Evolutionary conservation across 1,140 invertebrate genomes (phyloP).

Genomic region (Leptoteleia sp.): DNA sequence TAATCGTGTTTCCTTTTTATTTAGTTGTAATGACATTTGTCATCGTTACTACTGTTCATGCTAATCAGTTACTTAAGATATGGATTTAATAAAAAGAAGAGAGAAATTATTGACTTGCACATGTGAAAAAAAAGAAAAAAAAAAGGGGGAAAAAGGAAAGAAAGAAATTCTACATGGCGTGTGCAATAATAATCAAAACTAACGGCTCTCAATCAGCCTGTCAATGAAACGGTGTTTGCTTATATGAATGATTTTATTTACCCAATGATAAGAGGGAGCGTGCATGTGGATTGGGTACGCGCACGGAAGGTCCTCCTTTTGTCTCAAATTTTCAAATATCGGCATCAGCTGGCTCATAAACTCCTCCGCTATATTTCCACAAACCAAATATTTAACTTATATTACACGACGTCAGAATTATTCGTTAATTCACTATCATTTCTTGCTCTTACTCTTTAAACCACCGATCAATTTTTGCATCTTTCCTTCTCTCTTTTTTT

Average conservation of each 20-base stretch:
- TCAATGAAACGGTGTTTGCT: conserved; percentile 23
- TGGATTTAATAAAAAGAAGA: no score
- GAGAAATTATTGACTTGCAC: no score
- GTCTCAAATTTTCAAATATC: conserved; percentile 94
- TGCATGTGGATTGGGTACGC: conserved; percentile 92
- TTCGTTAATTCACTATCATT: conserved; percentile 11
- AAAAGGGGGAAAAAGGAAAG: no score
- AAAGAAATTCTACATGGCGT: conserved; percentile 6
- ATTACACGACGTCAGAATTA: background rate
- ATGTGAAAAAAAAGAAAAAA: no score
- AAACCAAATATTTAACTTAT: conserved; percentile 77
- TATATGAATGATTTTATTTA: conserved; percentile 81
- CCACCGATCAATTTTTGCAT: conserved; percentile 3
- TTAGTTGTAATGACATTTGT: no score
- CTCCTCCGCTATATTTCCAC: conserved; percentile 91
- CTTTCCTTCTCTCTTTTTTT: conserved; percentile 3
- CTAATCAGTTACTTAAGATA: no score
- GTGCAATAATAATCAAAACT: no score
- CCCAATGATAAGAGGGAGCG: conserved; percentile 86
- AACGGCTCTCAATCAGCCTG: no score
- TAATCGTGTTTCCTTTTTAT: no score
- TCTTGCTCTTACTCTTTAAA: no score
- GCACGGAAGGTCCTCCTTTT: conserved; percentile 92
- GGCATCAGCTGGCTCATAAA: conserved; percentile 95
- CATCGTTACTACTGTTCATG: no score